Base-by-base conservation (phyloP, 2,888 invertebrate species). In the Mamestra brassicae region DNA sequence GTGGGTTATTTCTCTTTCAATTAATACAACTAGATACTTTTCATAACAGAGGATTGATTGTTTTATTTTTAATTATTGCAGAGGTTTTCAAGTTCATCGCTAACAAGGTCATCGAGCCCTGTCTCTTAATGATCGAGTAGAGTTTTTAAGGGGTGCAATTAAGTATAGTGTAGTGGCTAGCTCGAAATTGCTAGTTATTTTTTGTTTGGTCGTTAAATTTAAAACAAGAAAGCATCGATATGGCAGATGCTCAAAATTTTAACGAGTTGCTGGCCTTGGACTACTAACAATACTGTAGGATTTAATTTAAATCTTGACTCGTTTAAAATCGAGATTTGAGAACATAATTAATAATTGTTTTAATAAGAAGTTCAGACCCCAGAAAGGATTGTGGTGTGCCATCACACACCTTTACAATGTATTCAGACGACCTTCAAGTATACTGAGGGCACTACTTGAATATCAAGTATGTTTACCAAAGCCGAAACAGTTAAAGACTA, bases 401-500 rank as follows among this genome's bases (percentile, higher is more conserved):
- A 38, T 15, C 61, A 74, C 2, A 65, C 52, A 42, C 13, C 38
- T 52, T 58, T 38, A 36, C 47, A 13, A 62, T 54, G 58, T 76
- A 50, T 26, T 36, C 38, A 55, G 13, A 17, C 38, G 4, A 52
- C 50, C 26, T 45, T 15, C 52, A 52, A 68, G 69, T 58, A 34
- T 54, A 76, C 45, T 47, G 13, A 52, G 13, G 11, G 17, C 34
- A 15, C 11, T 36, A 77, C 26, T 77, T 77, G 13, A 77, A 68
- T 75, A 68, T 57, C 7, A 54, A 75, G 68, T 66, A 26, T 76
- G 36, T 45, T 74, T 66, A 66, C 36, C 26, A 11, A 52, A 10
- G 17, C 36, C n/a, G 5, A 45, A 76, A 36, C 13, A 45, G 17
- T 60, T 45, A 55, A 38, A 34, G 47, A 34, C n/a, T 34, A 54